These are phyloP conservation scores for Yponomeuta cagnagella DNA, from an alignment of 2,888 invertebrate genomes.

Conservation along the genomic window DNA sequence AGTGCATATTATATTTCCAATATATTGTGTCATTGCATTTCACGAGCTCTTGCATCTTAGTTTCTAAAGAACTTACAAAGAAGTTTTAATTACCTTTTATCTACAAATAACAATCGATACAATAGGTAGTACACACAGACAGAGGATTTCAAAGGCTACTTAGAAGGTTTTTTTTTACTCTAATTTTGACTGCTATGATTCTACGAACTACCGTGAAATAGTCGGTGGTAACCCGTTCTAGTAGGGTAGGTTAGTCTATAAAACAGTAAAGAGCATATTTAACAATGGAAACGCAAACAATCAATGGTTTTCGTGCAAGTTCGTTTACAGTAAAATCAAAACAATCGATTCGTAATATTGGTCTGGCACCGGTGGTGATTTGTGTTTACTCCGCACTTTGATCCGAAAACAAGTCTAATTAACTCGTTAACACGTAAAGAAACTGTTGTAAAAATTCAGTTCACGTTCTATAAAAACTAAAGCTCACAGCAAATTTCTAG, in stretches of 20 bases:
- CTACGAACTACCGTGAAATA: neutral
- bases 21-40: neutral
- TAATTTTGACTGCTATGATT: neutral
- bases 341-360: conserved; percentile 18
- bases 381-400: neutral
- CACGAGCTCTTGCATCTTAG: neutral
- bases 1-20: neutral
- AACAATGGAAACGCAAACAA: conserved; percentile 1
- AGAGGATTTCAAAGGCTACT: too few species aligned
- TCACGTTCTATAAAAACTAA: neutral
- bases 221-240: neutral
- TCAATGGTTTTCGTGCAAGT: conserved; percentile 9
- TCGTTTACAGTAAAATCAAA: conserved; percentile 22
- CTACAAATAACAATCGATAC: neutral
- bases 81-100: neutral
- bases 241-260: neutral
- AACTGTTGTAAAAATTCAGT: neutral
- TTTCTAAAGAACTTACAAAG: too few species aligned
- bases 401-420: conserved; percentile 5
- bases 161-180: too few species aligned
- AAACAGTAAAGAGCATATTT: neutral
- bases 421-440: neutral
- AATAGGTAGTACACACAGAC: too few species aligned
- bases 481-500: neutral
- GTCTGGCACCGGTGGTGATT: neutral